Base-by-base conservation (phyloP, 1,140 invertebrate species). In the Vanessa atalanta region DNA sequence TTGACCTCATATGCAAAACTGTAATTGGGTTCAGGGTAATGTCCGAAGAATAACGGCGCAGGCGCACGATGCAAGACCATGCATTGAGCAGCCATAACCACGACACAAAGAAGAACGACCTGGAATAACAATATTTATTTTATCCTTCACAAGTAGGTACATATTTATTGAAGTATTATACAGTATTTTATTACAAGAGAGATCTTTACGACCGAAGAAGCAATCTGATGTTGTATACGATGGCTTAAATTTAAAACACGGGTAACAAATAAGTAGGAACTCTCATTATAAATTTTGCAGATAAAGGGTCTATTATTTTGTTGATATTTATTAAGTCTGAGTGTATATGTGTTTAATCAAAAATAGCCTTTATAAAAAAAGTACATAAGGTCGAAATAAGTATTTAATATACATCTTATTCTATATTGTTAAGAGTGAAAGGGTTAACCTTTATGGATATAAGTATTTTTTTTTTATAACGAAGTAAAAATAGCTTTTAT, bases 1-100 rank as follows among this genome's bases (percentile, higher is more conserved):
- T 95, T 95, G 3, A 96, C 94, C 75, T 95, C 94, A 74, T 96
- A 96, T 3, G 94, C 93, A 73, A 95, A 96, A 78, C 94, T 94
- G 89, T 96, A 96, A 67, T 84, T 87, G 0, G 85, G 83, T 57
- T 84, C 81, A 47, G 80, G 80, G 51, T 85, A 83, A 3, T 67
- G 79, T 13, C 75, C 78, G 8, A 86, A 65, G 50, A 81, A 77
- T 8, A 85, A 55, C 14, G 88, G 83, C 3, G 86, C 47, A 0
- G 83, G 84, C 12, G 79, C 74, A 70, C 83, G 87, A 71, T 89
- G 90, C 3, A 90, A 65, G 3, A 90, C 71, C 79, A 83, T 87
- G 76, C 87, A 86, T 31, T 83, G 82, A 12, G 83, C 81, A 31
- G 87, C 87, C 9, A 89, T 60, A 37, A 91, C 68, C 16, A 89